Evolutionary conservation across 2,888 invertebrate species (phyloP), one percentile per base, ranked within the genome.

Genomic region (Brenthis daphne): DNA sequence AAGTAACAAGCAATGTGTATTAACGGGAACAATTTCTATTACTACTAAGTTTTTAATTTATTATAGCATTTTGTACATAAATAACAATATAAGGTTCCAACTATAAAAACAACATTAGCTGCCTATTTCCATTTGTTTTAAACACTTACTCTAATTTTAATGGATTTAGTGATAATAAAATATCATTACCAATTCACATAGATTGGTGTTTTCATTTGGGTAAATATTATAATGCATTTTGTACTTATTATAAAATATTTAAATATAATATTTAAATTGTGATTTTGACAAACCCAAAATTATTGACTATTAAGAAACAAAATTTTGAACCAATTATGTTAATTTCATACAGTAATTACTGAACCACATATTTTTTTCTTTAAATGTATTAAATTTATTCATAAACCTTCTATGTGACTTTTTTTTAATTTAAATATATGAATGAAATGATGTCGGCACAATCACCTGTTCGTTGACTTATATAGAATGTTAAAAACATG

Each of bases 1-100:
- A 63, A 53, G 20, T 43, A 63, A 63, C 63, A 43, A 63, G 63
- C 63, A 20, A 50, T 60, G 60, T 63, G 37, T 43, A 37, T 37
- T 16, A 63, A 63, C 43, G 13, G 37, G 33, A 63, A 53, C 63
- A 63, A 20, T 51, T 37, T 37, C 43, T 37, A 63, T 20, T 43
- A 53, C 61, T 63, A 51, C 13, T 43, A 51, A 16, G 16, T n/a
- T 51, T 51, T n/a, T 43, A n/a, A 51, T 53, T 14, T 53, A 63
- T 53, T 63, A 63, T 53, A 63, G 37, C 20, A 63, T 63, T 63
- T 53, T 51, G 37, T 63, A 37, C 16, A 53, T 53, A 37, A 53
- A 63, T 63, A 53, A 63, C 63, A 63, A 53, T 37, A 53, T 63
- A 51, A 13, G 53, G 43, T 20, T 60, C 33, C 37, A 53, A 43